These are phyloP conservation scores for Orestias chungarensis DNA, from an alignment of 2,797 vertebrate genomes.

Conservation along the genomic window DNA sequence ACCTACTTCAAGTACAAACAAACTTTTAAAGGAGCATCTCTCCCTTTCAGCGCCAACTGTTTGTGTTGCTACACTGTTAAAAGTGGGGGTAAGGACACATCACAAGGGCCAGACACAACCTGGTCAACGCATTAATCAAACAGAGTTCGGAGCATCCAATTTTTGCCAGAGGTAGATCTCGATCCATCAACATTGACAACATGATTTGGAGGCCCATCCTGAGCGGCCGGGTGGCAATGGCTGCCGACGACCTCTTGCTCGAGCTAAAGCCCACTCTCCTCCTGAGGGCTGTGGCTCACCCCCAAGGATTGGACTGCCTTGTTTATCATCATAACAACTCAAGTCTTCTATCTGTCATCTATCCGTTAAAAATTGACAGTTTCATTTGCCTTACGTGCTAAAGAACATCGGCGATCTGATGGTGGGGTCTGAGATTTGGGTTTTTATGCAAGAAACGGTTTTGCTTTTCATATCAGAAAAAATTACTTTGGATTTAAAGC, in stretches of 20 bases:
- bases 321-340: slow-evolving; percentile 42
- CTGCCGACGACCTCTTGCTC: slow-evolving; percentile 58
- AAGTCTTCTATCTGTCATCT: slow-evolving; percentile 58
- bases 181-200: slow-evolving; percentile 80
- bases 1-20: slow-evolving; percentile 16
- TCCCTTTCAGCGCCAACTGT: slow-evolving; percentile 32
- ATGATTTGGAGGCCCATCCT: slow-evolving; percentile 72
- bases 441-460: not conserved
- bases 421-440: slow-evolving; percentile 2
- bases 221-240: slow-evolving; percentile 58
- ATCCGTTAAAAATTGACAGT: slow-evolving; percentile 56
- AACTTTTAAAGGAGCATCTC: slow-evolving; percentile 49
- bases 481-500: too few species aligned
- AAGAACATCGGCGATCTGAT: slow-evolving; percentile 34
- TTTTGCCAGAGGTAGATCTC: slow-evolving; percentile 69
- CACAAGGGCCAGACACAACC: slow-evolving; percentile 51
- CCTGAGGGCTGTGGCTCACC: slow-evolving; percentile 45
- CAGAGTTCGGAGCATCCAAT: slow-evolving; percentile 72
- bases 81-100: slow-evolving; percentile 53
- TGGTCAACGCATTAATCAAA: slow-evolving; percentile 71
- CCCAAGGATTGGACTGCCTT: slow-evolving; percentile 51
- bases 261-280: slow-evolving; percentile 48
- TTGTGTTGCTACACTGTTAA: slow-evolving; percentile 44
- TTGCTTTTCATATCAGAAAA: too few species aligned
- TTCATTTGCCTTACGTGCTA: slow-evolving; percentile 32